Percentiles rank a stretch among this genome's conserved stretches.
phyloP scores from a whole-genome alignment of 2,113 vertebrate species.

The Strigops habroptila region DNA sequence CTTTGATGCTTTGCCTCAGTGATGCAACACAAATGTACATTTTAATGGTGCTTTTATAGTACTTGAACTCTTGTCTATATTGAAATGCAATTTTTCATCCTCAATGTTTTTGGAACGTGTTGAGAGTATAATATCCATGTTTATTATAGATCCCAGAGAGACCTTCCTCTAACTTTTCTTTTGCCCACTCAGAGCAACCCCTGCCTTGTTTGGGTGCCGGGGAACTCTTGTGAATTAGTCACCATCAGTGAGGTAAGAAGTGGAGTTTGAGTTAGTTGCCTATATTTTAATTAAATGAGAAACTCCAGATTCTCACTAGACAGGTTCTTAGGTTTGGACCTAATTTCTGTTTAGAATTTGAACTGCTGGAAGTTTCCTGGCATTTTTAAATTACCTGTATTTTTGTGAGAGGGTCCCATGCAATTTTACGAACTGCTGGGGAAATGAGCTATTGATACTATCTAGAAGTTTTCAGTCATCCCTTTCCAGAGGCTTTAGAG shows the following conservation, averaged over 20 bases:
- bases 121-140: background rate
- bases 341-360: background rate
- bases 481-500: background rate
- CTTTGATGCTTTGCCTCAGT: slow-evolving; percentile 45
- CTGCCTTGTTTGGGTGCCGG: background rate
- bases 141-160: slow-evolving; percentile 3
- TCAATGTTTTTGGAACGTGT: background rate
- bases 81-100: slow-evolving; percentile 18
- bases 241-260: background rate
- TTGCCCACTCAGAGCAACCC: background rate
- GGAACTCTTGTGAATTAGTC: background rate
- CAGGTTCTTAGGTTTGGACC: background rate
- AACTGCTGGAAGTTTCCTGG: background rate
- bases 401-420: background rate
- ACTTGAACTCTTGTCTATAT: slow-evolving; percentile 8
- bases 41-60: slow-evolving; percentile 28
- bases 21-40: slow-evolving; percentile 11
- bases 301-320: background rate
- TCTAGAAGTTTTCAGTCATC: background rate
- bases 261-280: background rate
- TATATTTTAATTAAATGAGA: background rate
- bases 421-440: background rate
- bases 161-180: background rate
- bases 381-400: background rate
- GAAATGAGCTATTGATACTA: background rate